These are phyloP conservation scores for Drosophila kanekoi DNA, from an alignment of 2,888 invertebrate genomes.

Conservation along the genomic window DNA sequence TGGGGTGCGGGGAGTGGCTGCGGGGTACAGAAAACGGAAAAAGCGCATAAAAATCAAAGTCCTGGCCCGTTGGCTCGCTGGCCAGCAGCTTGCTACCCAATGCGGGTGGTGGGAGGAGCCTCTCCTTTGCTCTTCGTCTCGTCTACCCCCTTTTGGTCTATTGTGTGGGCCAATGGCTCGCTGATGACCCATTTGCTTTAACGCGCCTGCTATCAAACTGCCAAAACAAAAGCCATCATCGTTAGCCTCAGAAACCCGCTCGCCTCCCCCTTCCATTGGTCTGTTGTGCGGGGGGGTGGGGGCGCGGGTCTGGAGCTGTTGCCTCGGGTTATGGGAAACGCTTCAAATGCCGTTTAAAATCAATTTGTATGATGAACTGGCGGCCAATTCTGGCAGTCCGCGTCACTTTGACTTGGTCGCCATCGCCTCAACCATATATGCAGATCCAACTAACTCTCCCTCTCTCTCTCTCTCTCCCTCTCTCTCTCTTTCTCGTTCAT, in stretches of 20 bases:
- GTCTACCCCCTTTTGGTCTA: conserved; percentile 27
- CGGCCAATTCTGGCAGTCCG: conserved; percentile 11
- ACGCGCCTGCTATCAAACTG: conserved; percentile 79
- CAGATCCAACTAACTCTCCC: not conserved
- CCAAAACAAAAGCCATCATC: conserved; percentile 81
- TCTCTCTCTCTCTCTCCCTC: conserved; percentile 16
- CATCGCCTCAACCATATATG: conserved; percentile 34
- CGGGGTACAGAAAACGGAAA: conserved; percentile 34
- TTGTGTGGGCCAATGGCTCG: conserved; percentile 66
- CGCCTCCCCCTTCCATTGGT: too few relatives aligned
- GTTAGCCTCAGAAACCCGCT: conserved; percentile 49
- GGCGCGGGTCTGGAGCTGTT: conserved; percentile 5
- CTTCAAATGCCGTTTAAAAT: conserved; percentile 79
- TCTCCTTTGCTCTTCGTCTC: not conserved
- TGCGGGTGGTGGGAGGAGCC: not conserved
- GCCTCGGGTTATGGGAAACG: conserved; percentile 72
- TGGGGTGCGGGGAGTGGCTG: conserved; percentile 4
- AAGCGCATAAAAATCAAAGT: conserved; percentile 71
- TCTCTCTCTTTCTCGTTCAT: conserved; percentile 82
- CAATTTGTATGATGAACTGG: conserved; percentile 79
- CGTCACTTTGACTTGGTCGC: conserved; percentile 31
- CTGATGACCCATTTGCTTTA: conserved; percentile 82
- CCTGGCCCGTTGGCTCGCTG: conserved; percentile 34
- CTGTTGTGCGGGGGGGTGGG: not conserved
- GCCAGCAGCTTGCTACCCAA: conserved; percentile 8